Evolutionary conservation across 1,140 invertebrate genomes (phyloP), one percentile per base, ranked within the genome.

Genomic region (Cydia strobilella): DNA sequence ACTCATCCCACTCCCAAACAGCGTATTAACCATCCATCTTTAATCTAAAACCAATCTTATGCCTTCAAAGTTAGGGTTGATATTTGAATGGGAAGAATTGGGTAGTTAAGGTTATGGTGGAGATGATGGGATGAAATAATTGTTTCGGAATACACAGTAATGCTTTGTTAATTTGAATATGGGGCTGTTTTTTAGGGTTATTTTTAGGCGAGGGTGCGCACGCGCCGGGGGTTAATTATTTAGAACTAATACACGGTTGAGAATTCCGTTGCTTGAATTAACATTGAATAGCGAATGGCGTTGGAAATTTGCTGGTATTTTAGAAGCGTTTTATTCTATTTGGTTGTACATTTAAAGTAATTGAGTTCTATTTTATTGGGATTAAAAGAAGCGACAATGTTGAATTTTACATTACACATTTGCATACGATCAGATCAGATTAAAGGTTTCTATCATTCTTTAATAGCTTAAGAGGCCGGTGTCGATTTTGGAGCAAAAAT

Each of bases 131-230:
- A 88, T 86, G 84, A 87, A 91, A 90, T 91, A 91, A 90, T 91
- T 89, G 82, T 85, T 84, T 85, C 79, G 83, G 84, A 90, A 89
- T 84, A 87, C 85, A 82, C 82, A 84, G 86, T 91, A 90, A 88
- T 90, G 90, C 86, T 90, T 90, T 90, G 90, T 90, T 91, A 90
- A 91, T 90, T 91, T 90, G 84, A 90, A 90, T 91, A 89, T 78
- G 79, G 81, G 86, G 84, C 81, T 80, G 82, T 80, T 80, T 83
- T 83, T 79, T 79, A 77, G 65, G 65, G 54, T 59, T 59, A 59
- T 59, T 83, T 85, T 81, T 80, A 74, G 75, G 81, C 72, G 77
- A 81, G 83, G 86, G 87, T 85, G 86, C 85, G 90, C 88, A 89
- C 87, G 87, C 85, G 88, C 83, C 85, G 85, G 82, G 82, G 80